Base-by-base conservation (phyloP, 2,113 vertebrate genomes). In the Syngnathoides biaculeatus region DNA sequence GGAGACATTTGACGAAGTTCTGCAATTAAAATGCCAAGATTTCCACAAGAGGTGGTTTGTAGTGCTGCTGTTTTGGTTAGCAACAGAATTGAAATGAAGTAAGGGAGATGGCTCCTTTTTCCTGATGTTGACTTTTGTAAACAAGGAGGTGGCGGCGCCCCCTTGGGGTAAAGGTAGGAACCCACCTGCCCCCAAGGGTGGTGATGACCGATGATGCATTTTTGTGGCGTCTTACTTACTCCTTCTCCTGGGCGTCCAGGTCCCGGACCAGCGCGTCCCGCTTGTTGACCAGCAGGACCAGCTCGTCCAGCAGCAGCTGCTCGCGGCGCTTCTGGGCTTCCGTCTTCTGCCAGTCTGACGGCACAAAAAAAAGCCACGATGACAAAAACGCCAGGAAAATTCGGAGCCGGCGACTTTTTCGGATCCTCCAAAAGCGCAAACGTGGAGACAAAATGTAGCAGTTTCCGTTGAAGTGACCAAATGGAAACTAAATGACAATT, bases 341-440 rank as follows among this genome's bases (percentile, higher is more conserved):
- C 0, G 96, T 99, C 89, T 99, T 98, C 92, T 98, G 96, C 96
- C 97, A 98, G 87, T 97, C 95, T 98, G 91, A 61, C 84, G 77
- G n/a, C 4, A 81, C 22, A 80, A 1, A 58, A 80, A 1, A 58
- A 62, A 70, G 61, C 12, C 22, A 69, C 48, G 48, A 19, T 47
- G 48, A 11, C 48, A 74, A 12, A 12, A 56, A 17, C 19, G 8
- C 77, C 50, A 73, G 53, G n/a, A n/a, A n/a, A n/a, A n/a, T n/a
- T n/a, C n/a, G n/a, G n/a, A n/a, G n/a, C n/a, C 30, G 5, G 5
- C 5, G 2, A 35, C 1, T 35, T 5, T 35, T 35, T 35, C 30
- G 30, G 4, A 35, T 35, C 4, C 48, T 52, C 20, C 8, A 52
- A 22, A 52, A 52, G 20, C 20, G n/a, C n/a, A 8, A 3, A 52